Evolutionary conservation across 2,113 vertebrate genomes (phyloP).

Genomic region (Nerophis lumbriciformis): DNA sequence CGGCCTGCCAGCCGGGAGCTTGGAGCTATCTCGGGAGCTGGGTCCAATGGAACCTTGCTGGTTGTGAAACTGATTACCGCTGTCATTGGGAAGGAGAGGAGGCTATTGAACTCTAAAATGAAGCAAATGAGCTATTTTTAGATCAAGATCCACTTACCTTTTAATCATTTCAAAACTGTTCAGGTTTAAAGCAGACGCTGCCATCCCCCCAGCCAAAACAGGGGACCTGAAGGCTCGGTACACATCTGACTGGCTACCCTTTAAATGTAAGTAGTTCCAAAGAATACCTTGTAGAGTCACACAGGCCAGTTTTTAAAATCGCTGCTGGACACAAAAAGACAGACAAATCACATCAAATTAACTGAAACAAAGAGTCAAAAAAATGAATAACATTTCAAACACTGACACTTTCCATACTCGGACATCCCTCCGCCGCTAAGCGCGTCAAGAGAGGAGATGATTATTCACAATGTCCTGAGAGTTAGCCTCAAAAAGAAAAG

Average conservation of each 20-base stretch:
- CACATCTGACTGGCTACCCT: conserved; percentile 57
- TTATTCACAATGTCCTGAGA: conserved; percentile 19
- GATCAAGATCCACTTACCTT: conserved; percentile 35
- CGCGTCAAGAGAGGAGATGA: conserved; percentile 25
- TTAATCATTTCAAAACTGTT: conserved; percentile 60
- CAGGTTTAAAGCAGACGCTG: conserved; percentile 62
- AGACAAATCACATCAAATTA: neutral
- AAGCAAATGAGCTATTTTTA: neutral
- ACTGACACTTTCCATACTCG: conserved; percentile 15
- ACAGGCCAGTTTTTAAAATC: neutral
- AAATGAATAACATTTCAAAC: conserved; percentile 4
- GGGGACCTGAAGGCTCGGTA: conserved; percentile 51
- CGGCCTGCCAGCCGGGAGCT: conserved; percentile 69
- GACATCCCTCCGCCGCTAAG: conserved; percentile 6
- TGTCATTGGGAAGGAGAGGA: conserved; percentile 12
- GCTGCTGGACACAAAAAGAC: neutral
- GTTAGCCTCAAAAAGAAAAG: conserved; percentile 14
- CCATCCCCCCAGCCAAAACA: conserved; percentile 64
- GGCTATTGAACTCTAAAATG: neutral
- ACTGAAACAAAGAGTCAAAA: neutral
- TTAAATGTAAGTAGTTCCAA: conserved; percentile 31
- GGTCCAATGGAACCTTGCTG: conserved; percentile 45
- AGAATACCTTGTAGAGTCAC: conserved; percentile 26
- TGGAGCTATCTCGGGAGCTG: conserved; percentile 34
- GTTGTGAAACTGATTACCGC: conserved; percentile 60